Base-by-base conservation (phyloP, 2,797 vertebrate species). In the Enteromius thamalakanensis region DNA sequence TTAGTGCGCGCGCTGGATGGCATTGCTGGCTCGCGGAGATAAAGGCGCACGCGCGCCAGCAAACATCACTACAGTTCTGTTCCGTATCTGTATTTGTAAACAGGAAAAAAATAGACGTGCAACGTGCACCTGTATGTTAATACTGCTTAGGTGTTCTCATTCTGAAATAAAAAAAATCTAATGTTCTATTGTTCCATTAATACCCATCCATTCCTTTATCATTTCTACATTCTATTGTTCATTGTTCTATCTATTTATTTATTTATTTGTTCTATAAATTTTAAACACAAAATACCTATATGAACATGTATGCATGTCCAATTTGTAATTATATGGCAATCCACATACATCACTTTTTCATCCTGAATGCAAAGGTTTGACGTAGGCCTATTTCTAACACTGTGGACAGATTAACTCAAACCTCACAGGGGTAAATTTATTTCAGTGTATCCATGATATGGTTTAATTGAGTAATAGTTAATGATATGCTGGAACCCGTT, bases 11-110 rank as follows among this genome's bases (percentile, higher is more conserved):
- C 64, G 34, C 34, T 69, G 72, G 37, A 60, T 76, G 72, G 32
- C 81, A 42, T 42, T 53, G 62, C 77, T 84, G 81, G 60, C 53
- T 45, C 19, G 6, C 3, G 14, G 81, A 80, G 81, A 86, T 86
- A 80, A 86, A 86, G 42, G 15, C 29, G n/a, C 71, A 34, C 47
- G 26, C 76, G 47, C 55, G n/a, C 23, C 71, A 55, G n/a, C 70
- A 42, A 67, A 76, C 62, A 81, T 60, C 37, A 40, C 42, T 69
- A 65, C 47, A 76, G 67, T 76, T 69, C 51, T 72, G 19, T 81
- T 3, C 72, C 2, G 29, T 60, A 67, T 75, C 68, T 68, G 58
- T 60, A 40, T 75, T 37, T 53, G 81, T 42, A 82, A 45, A 74
- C 40, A 23, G 69, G 4, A 21, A 60, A 53, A 76, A 67, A 53